A percentile compares a stretch with the other conserved stretches of the same genome.
Conservation (phyloP, 2,888 invertebrate species). For the Zootermopsis nevadensis region DNA sequence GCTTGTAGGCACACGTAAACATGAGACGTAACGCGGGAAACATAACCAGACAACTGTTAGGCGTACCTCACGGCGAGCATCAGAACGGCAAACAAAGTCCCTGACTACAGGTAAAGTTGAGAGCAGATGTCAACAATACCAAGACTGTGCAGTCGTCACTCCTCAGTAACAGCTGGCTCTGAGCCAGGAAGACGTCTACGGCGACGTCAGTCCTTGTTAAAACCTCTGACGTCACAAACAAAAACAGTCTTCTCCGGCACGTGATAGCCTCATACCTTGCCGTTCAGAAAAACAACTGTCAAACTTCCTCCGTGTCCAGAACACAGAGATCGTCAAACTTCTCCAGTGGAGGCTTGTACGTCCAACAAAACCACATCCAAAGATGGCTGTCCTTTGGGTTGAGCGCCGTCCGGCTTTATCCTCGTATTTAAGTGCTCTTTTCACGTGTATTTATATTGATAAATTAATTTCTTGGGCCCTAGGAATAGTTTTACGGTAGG, state of each 20-base stretch:
- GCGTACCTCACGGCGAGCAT: no score
- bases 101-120: conserved; percentile 18
- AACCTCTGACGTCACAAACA: conserved; percentile 20
- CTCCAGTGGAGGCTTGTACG: neutral
- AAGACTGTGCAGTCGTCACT: neutral
- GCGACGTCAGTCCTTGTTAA: conserved; percentile 30
- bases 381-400: no score
- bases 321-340: neutral
- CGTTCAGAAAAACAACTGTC: conserved; percentile 27
- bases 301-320: neutral
- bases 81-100: neutral
- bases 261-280: conserved; percentile 33
- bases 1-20: no score
- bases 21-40: neutral
- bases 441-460: no score
- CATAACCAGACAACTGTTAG: no score
- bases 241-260: conserved; percentile 16
- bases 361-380: neutral
- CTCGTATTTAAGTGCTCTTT: no score
- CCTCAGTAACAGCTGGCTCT: conserved; percentile 21
- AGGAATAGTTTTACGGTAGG: no score
- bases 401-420: no score
- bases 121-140: conserved; percentile 7
- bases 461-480: no score
- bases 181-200: conserved; percentile 5